Evolutionary conservation across 2,113 vertebrate genomes (phyloP).

Genomic region (Megaptera novaeangliae): DNA sequence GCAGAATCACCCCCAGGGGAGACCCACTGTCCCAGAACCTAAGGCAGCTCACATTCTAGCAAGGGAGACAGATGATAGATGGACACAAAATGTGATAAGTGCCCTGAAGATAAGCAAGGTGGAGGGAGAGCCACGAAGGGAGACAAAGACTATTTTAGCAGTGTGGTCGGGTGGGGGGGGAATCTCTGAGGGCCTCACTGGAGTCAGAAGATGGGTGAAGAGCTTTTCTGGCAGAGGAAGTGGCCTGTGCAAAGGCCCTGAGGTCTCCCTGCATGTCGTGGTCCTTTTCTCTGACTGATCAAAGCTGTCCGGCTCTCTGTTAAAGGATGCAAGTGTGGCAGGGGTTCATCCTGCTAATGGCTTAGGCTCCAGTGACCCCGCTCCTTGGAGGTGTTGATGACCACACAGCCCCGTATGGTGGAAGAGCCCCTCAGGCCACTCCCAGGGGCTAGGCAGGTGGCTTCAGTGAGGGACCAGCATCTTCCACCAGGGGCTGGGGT

Average conservation of each 20-base stretch:
- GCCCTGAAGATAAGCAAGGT: not conserved
- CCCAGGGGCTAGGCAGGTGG: not conserved
- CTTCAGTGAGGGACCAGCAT: fast-evolving
- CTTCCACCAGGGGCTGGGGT: not conserved
- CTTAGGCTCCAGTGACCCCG: fast-evolving
- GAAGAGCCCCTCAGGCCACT: not conserved
- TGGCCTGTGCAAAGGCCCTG: not conserved
- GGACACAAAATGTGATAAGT: fast-evolving
- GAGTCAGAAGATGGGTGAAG: not conserved
- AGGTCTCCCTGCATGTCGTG: not conserved
- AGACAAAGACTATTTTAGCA: not conserved
- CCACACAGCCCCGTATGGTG: not conserved
- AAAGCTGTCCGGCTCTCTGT: not conserved
- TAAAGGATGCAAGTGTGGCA: fast-evolving
- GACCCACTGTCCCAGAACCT: not conserved
- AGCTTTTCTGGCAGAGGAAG: not conserved
- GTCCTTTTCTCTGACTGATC: not conserved
- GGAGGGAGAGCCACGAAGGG: not conserved
- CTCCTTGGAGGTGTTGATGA: fast-evolving
- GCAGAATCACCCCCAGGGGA: not conserved
- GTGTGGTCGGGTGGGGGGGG: not conserved
- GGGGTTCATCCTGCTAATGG: fast-evolving
- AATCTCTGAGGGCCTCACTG: not conserved
- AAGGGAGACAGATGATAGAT: fast-evolving
- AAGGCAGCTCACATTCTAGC: no score